Base-by-base conservation (phyloP, 1,140 invertebrate genomes). In the Drosophila leontia region DNA sequence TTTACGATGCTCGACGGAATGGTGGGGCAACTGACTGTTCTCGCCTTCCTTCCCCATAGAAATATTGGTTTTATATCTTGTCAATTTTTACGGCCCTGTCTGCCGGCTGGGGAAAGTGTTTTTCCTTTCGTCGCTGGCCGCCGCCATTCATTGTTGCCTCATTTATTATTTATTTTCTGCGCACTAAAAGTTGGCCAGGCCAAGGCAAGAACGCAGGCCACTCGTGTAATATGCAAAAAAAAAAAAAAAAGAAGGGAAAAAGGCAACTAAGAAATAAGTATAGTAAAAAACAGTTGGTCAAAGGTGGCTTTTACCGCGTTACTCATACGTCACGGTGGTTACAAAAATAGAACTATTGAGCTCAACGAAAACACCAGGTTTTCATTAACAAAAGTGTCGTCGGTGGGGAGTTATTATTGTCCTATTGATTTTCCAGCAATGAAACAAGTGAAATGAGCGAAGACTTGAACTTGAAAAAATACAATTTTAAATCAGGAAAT, bases 191-290 rank as follows among this genome's bases (percentile, higher is more conserved):
- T 78, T 69, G 37, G 29, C 29, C 41, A 37, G 15, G 51, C 50
- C 60, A 62, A 35, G 59, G 37, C 57, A 61, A 62, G 35, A 45
- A 42, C 70, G 19, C 62, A 41, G 45, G 55, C 41, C 47, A 77
- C 59, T 64, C 62, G 75, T 88, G 75, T 56, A 80, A 83, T 77
- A 83, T 88, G 84, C 74, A 84, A 77, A 80, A 82, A 74, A 47
- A 64, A 50, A 82, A 72, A 47, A 64, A 50, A 35, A n/a, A 13
- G 15, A 13, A 62, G 17, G 26, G 9, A 47, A 57, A 34, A 45
- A 34, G 41, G 34, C 34, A 41, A 13, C 53, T 34, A 11, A 45
- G 19, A 34, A 17, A 39, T 5, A 39, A 11, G 13, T 39, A 39
- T 6, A 56, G 53, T 26, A 56, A 12, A 44, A 62, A 56, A 44